Evolutionary conservation across 1,140 invertebrate genomes (phyloP), one percentile per base, ranked within the genome.

Genomic region (Rhizoglyphus robini): DNA sequence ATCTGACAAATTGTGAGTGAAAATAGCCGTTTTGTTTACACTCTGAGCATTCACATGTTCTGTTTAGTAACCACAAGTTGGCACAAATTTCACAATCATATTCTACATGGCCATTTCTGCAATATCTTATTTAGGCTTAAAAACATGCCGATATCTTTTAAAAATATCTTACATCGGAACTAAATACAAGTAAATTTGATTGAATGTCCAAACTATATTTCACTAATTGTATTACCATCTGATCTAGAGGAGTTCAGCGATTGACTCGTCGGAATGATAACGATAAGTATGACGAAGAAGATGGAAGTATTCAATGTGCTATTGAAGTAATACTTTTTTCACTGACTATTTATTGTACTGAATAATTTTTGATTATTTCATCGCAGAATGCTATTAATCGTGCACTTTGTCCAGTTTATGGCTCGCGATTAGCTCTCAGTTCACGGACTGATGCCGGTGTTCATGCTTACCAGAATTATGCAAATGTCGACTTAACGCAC

Each of bases 361-460:
- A 46, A n/a, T n/a, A n/a, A n/a, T 8, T 8, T 63, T 46, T 29
- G 2, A 31, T n/a, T n/a, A 27, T 4, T n/a, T 20, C 1, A 18
- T 18, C 25, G 25, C 11, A 64, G 47, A 34, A 27, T 25, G 25
- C 63, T n/a, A 3, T 64, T 15, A 18, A 49, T 30, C 27, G 20
- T 15, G 20, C 15, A 51, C 66, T 70, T 29, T 41, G 54, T 48
- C 36, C 48, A 8, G n/a, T 38, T 1, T 69, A 68, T 54, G n/a
- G 32, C 25, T 46, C 63, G 20, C 20, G 13, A 0, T 38, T 68
- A 29, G 18, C n/a, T 25, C 51, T 67, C 34, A 63, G 67, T 25
- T 70, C 69, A 32, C 62, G 70, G 51, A 71, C 70, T 13, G 69
- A 71, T 36, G 66, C 63, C 58, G 70, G 70, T 30, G 70, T 71